phyloP scores from a whole-genome alignment of 2,888 invertebrate species.

The Zhengitettix transpicula region DNA sequence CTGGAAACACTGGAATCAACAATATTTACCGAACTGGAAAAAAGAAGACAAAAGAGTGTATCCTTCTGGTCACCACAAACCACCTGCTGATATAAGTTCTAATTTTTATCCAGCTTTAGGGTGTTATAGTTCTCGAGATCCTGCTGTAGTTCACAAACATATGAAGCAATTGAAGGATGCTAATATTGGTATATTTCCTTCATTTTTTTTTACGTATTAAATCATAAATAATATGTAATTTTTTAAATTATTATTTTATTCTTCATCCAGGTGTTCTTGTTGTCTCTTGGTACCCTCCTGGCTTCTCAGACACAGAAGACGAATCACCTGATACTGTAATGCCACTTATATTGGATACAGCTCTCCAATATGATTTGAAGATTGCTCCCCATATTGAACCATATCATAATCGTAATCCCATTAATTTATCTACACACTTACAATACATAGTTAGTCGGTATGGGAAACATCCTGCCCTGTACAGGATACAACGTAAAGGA shows the following conservation, averaged over 20 bases:
- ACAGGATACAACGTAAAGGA: constrained; percentile 22
- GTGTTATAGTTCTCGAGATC: constrained; percentile 33
- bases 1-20: constrained; percentile 24
- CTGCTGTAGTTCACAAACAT: constrained; percentile 33
- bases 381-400: constrained; percentile 43
- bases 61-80: constrained; percentile 30
- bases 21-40: constrained; percentile 29
- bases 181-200: constrained; percentile 29
- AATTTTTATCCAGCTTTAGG: constrained; percentile 35
- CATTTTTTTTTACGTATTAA: background rate
- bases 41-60: constrained; percentile 26
- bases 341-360: constrained; percentile 24
- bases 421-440: constrained; percentile 30
- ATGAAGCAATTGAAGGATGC: constrained; percentile 39
- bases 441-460: constrained; percentile 28
- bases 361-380: constrained; percentile 31
- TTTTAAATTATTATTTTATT: background rate
- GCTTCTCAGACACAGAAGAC: constrained; percentile 18
- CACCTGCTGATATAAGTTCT: constrained; percentile 35
- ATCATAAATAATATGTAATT: background rate
- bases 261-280: constrained; percentile 32
- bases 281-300: constrained; percentile 37
- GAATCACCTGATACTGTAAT: constrained; percentile 26
- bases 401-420: constrained; percentile 32
- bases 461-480: constrained; percentile 36